Evolutionary conservation across 2,797 vertebrate genomes (phyloP).

Genomic region (Enoplosus armatus): DNA sequence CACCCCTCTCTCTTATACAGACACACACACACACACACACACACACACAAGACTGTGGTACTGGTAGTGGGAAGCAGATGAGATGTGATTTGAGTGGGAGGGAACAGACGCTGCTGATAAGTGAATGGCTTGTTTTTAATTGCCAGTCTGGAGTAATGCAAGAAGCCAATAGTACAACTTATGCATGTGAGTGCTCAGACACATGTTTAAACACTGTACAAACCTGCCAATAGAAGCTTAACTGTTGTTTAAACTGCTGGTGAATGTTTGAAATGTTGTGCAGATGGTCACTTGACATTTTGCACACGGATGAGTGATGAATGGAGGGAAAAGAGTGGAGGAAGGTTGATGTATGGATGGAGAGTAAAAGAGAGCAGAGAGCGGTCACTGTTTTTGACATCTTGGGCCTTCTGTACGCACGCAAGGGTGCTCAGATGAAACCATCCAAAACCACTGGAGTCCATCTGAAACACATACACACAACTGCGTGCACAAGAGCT

Average conservation of each 20-base stretch:
- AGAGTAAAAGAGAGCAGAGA: constrained; percentile 27
- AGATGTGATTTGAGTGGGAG: constrained; percentile 69
- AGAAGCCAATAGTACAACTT: constrained; percentile 19
- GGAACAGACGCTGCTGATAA: constrained; percentile 72
- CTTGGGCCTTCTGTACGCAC: constrained; percentile 24
- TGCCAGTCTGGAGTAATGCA: constrained; percentile 87
- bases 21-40: constrained; percentile 14
- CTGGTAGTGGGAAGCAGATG: constrained; percentile 47
- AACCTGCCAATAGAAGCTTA: not conserved
- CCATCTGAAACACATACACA: constrained; percentile 15
- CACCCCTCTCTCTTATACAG: constrained; percentile 5
- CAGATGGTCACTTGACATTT: not conserved
- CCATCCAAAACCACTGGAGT: constrained; percentile 58
- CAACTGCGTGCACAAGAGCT: not conserved
- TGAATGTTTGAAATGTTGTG: not conserved
- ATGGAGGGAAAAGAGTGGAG: constrained; percentile 13
- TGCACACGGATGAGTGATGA: constrained; percentile 7
- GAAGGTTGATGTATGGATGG: constrained; percentile 18
- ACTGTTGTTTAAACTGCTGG: not conserved
- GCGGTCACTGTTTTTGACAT: constrained; percentile 54
- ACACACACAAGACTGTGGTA: constrained; percentile 3
- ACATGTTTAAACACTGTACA: constrained; percentile 3
- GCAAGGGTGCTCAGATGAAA: constrained; percentile 62
- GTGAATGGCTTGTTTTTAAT: constrained; percentile 90
- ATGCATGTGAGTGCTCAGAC: not conserved